A percentile compares a stretch with the other conserved stretches of the same genome.
phyloP scores from a whole-genome alignment of 2,113 vertebrate genomes.

The Gnathonemus echidnorhynchus region DNA sequence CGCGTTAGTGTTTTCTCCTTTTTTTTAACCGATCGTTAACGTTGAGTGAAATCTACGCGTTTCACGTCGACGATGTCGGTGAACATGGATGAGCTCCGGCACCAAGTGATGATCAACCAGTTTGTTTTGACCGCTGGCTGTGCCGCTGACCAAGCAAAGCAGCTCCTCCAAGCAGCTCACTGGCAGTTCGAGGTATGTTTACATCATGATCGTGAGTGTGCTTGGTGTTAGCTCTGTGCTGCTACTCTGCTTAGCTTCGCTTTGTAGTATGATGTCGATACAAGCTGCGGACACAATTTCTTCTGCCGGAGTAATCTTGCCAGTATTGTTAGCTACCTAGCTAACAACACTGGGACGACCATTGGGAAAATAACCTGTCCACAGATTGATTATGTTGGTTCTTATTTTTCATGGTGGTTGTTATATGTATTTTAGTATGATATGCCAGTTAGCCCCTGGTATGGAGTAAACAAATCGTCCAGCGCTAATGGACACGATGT shows the following conservation, averaged over 20 bases:
- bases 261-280: background rate
- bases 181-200: conserved; percentile 87
- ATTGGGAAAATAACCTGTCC: background rate
- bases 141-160: conserved; percentile 82
- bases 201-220: background rate
- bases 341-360: background rate
- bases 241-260: background rate
- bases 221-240: background rate
- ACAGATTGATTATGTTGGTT: background rate
- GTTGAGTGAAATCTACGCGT: conserved; percentile 14
- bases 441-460: background rate
- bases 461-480: background rate
- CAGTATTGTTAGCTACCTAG: background rate
- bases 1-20: background rate
- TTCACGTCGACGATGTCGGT: conserved; percentile 64
- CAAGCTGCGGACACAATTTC: background rate
- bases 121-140: conserved; percentile 68
- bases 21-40: background rate
- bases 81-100: conserved; percentile 84
- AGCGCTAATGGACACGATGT: background rate
- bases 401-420: background rate
- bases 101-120: conserved; percentile 73
- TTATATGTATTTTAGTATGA: background rate
- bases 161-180: conserved; percentile 84
- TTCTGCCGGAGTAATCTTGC: background rate